Base-by-base conservation (phyloP, 2,113 vertebrate species). In the Nettapus auritus region DNA sequence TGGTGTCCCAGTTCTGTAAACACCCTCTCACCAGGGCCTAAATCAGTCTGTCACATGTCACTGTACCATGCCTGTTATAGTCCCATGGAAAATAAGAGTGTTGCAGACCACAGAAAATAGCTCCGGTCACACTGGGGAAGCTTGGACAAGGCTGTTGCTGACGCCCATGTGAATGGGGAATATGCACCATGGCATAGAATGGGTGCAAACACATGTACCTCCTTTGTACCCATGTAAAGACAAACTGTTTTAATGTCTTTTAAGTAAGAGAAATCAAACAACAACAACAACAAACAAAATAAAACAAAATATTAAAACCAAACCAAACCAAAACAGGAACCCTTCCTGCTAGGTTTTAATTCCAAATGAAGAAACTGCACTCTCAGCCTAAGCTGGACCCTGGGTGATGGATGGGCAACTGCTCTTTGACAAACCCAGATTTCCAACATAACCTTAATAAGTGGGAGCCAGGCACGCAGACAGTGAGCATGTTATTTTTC, bases 41-140 rank as follows among this genome's bases (percentile, higher is more conserved):
- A 93, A 90, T 90, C 86, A 78, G 68, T 17, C 88, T 92, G 95
- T 90, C 89, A 90, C 77, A 67, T 93, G 93, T 84, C 89, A 68
- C 70, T 1, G 12, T 63, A 46, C 86, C 80, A 42, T 52, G 86
- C 93, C 80, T 87, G 22, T 48, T 71, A 31, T 4, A 78, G 88
- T 48, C 73, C 83, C 33, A 46, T 48, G 83, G 86, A 93, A 92
- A 94, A 78, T 6, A 21, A 9, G 73, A 33, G 75, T 89, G 86
- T 6, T 64, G 3, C 0, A 11, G 67, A 2, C 44, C 28, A 11
- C 3, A 69, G 75, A 31, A 86, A 88, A 12, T 5, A 12, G 38
- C 70, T 91, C 33, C 53, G 53, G 75, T 40, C 67, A n/a, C 0
- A 0, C 90, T 94, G 63, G 57, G 79, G 63, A 34, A 89, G 33